phyloP scores from a whole-genome alignment of 2,888 invertebrate genomes.

The Sceliomorpha sp. region DNA sequence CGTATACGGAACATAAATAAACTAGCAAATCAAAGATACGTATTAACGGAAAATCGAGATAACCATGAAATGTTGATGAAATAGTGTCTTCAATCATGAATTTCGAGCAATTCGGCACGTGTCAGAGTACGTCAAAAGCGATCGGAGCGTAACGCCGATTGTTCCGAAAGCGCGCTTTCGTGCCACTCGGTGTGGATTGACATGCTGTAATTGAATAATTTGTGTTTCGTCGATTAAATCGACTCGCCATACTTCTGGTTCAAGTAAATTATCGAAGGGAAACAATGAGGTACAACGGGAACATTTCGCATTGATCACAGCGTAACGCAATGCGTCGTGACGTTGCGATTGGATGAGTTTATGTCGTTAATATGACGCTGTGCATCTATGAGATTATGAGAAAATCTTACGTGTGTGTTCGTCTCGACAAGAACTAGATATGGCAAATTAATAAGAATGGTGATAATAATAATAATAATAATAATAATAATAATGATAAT shows the following conservation, averaged over 20 bases:
- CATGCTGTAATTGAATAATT: slow-evolving; percentile 53
- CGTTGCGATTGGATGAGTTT: no score
- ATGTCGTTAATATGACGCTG: no score
- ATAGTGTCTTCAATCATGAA: slow-evolving; percentile 48
- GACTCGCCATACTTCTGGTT: slow-evolving; percentile 31
- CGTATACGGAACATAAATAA: slow-evolving; percentile 31
- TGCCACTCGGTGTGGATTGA: slow-evolving; percentile 43
- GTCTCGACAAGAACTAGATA: no score
- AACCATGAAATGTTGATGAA: slow-evolving; percentile 43
- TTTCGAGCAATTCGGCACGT: slow-evolving; percentile 51
- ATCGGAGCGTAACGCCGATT: slow-evolving; percentile 49
- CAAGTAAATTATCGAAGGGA: slow-evolving; percentile 14
- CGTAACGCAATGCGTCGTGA: no score
- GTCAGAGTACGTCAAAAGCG: slow-evolving; percentile 50
- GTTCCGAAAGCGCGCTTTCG: slow-evolving; percentile 48
- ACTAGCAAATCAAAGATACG: slow-evolving; percentile 41
- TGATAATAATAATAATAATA: no score
- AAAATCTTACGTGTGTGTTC: no score
- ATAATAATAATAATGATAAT: no score
- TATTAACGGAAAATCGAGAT: slow-evolving; percentile 47
- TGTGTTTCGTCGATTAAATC: slow-evolving; percentile 41
- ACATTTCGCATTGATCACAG: no score
- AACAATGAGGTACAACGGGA: no score
- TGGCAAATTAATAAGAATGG: no score
- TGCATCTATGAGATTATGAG: no score